Conservation (phyloP, 2,113 vertebrate genomes). For the Thryonomys swinderianus region DNA sequence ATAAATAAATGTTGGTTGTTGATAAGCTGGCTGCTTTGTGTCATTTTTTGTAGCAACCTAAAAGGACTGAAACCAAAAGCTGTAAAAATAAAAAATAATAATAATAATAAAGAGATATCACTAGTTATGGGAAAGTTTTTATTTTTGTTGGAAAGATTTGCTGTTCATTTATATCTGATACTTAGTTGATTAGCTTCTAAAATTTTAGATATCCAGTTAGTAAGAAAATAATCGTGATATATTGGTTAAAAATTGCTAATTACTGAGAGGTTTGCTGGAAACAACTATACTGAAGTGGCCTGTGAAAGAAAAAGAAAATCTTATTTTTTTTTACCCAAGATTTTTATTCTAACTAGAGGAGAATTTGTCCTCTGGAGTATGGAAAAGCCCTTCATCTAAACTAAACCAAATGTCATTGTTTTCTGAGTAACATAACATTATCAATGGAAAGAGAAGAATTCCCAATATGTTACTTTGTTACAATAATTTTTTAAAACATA, state of each 20-base stretch:
- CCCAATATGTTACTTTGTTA: slow-evolving; percentile 81
- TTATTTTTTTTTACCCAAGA: slow-evolving; percentile 65
- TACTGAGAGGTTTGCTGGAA: slow-evolving; percentile 46
- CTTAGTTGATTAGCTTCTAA: too few species aligned
- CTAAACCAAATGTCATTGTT: slow-evolving; percentile 79
- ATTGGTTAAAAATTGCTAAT: slow-evolving; percentile 48
- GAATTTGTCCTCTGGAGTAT: slow-evolving; percentile 54
- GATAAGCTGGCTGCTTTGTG: neutral
- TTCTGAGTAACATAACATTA: slow-evolving; percentile 79
- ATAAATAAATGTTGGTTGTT: neutral
- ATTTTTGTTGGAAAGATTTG: neutral
- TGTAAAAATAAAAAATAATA: slow-evolving; percentile 29
- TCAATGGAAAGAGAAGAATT: slow-evolving; percentile 76
- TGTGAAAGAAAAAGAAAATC: neutral
- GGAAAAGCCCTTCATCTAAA: slow-evolving; percentile 76
- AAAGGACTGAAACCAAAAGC: neutral
- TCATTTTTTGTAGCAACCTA: neutral
- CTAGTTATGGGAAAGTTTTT: neutral
- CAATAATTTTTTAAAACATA: slow-evolving; percentile 82
- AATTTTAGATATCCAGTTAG: slow-evolving; percentile 40
- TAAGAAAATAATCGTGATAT: slow-evolving; percentile 42
- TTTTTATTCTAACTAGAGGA: slow-evolving; percentile 72
- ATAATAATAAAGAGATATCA: neutral
- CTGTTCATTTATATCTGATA: slow-evolving; percentile 3
- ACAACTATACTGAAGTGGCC: slow-evolving; percentile 61